A percentile compares a stretch with the other conserved stretches of the same genome.
Evolutionary conservation across 2,113 vertebrate species (phyloP).

Genomic region (Melanerpes aurifrons): DNA sequence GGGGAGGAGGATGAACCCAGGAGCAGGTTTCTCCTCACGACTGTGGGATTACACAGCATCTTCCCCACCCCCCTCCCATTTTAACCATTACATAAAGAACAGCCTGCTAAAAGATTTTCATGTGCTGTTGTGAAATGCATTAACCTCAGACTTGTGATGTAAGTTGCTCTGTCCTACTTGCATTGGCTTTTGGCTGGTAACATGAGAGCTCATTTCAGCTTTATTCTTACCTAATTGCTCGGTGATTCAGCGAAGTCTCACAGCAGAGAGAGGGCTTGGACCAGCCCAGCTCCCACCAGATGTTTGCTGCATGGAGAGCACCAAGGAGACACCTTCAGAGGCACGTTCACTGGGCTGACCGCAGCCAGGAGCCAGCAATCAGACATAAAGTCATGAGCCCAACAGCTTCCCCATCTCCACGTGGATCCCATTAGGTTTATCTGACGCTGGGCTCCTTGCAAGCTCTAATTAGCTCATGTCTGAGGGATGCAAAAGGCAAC

Average conservation of each 20-base stretch:
- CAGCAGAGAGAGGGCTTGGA: background rate
- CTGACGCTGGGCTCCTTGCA: rapidly evolving
- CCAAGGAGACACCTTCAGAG: constrained; percentile 2
- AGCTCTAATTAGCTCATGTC: background rate
- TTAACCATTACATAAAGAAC: constrained; percentile 31
- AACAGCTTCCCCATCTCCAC: background rate
- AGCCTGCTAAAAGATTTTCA: constrained; percentile 45
- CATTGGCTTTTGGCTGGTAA: constrained; percentile 17
- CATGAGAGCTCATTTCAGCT: background rate
- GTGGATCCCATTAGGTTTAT: background rate
- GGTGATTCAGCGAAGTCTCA: background rate
- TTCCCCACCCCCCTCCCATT: background rate
- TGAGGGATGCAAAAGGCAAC: background rate
- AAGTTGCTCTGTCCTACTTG: background rate
- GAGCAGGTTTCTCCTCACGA: background rate
- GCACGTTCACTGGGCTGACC: background rate
- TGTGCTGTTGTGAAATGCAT: constrained; percentile 56
- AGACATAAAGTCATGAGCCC: background rate
- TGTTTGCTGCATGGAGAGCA: background rate
- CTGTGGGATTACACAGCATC: background rate
- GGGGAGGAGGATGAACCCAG: background rate
- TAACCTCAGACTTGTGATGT: constrained; percentile 26
- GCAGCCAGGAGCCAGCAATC: background rate
- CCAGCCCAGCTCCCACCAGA: background rate
- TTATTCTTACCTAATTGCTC: constrained; percentile 21